Evolutionary conservation across 2,113 vertebrate genomes (phyloP).

Genomic region (Junco hyemalis): DNA sequence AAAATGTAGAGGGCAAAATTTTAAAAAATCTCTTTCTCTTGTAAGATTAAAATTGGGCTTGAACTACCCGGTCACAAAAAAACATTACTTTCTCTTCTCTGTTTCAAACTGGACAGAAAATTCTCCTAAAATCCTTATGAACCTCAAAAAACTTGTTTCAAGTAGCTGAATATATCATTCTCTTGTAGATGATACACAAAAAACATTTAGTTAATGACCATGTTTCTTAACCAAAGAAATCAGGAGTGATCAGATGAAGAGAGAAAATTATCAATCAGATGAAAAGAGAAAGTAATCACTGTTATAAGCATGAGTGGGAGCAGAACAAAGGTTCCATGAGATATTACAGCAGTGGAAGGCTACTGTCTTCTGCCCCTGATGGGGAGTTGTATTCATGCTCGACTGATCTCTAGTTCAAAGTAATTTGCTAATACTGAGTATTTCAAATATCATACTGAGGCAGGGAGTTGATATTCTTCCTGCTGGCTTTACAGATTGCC

Average conservation of each 20-base stretch:
- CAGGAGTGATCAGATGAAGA: not conserved
- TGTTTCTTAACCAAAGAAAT: not conserved
- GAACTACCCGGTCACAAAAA: not conserved
- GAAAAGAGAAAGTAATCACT: not conserved
- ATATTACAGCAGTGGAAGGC: not conserved
- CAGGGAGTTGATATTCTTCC: not conserved
- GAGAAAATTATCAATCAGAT: not conserved
- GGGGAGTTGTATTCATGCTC: not conserved
- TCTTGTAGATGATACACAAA: not conserved
- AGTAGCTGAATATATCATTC: not conserved
- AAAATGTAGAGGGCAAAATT: not conserved
- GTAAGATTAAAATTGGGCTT: not conserved
- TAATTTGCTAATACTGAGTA: not conserved
- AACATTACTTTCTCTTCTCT: not conserved
- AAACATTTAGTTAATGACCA: not conserved
- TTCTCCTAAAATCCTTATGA: not conserved
- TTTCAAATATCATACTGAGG: not conserved
- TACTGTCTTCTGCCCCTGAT: not conserved
- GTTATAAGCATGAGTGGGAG: not conserved
- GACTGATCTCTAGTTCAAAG: not conserved
- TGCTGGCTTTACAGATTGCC: not conserved
- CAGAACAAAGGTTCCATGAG: not conserved
- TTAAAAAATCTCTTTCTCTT: not conserved
- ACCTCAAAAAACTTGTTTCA: not conserved
- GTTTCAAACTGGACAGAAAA: not conserved